A percentile compares a stretch with the other conserved stretches of the same genome.
Conservation (phyloP, 2,888 invertebrate species). For the Lamproptera curius region DNA sequence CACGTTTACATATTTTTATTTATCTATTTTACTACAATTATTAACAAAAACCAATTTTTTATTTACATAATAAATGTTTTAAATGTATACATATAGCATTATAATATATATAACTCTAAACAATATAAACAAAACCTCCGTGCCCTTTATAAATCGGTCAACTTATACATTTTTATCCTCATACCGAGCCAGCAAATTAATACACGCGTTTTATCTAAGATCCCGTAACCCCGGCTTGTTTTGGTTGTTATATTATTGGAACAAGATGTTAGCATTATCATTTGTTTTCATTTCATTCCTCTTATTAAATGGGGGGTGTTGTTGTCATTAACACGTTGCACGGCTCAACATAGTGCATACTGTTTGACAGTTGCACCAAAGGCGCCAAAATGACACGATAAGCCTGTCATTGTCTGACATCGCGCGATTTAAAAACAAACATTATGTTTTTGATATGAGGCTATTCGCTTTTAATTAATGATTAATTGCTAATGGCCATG, state of each 20-base stretch:
- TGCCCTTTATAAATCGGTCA: slow-evolving; percentile 20
- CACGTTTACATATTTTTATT: too few species aligned
- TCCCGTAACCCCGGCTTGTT: slow-evolving; percentile 49
- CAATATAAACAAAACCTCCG: too few species aligned
- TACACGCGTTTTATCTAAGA: slow-evolving; percentile 52
- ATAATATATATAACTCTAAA: too few species aligned
- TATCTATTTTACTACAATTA: too few species aligned
- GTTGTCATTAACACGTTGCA: slow-evolving; percentile 14
- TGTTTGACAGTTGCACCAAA: not conserved
- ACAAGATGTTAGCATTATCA: slow-evolving; percentile 39
- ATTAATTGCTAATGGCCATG: too few species aligned
- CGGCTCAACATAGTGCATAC: not conserved
- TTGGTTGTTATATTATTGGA: slow-evolving; percentile 42
- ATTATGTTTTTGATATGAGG: not conserved
- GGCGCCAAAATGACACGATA: slow-evolving; percentile 6
- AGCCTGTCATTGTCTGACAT: slow-evolving; percentile 11
- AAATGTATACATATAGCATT: too few species aligned
- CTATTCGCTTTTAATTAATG: slow-evolving; percentile 1
- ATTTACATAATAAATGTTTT: too few species aligned
- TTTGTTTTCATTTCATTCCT: slow-evolving; percentile 26
- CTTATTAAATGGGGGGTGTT: slow-evolving; percentile 28
- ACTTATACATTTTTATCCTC: slow-evolving; percentile 29
- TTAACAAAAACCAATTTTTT: too few species aligned
- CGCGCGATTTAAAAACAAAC: not conserved
- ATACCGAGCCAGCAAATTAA: slow-evolving; percentile 51